Evolutionary conservation across 2,113 vertebrate species (phyloP).

Genomic region (Chloropsis cyanopogon): DNA sequence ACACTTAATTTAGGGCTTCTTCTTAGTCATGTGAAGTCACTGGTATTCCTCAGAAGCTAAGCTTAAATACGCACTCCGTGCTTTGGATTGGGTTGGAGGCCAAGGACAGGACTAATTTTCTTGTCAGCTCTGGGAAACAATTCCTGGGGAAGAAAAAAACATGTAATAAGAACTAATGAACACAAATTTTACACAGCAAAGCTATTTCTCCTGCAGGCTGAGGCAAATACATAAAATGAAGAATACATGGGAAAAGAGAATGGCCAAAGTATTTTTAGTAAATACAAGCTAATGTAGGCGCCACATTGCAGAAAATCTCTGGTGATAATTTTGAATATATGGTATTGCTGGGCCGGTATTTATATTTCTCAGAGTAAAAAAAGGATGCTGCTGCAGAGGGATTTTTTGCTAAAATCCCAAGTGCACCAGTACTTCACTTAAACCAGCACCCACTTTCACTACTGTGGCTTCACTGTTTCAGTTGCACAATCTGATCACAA

Average conservation of each 20-base stretch:
- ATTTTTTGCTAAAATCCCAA: background rate
- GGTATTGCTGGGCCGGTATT: background rate
- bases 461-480: background rate
- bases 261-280: background rate
- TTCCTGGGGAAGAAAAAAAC: background rate
- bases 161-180: background rate
- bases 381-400: background rate
- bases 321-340: background rate
- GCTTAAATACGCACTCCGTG: background rate
- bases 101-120: background rate
- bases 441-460: background rate
- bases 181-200: background rate
- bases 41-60: background rate
- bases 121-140: background rate
- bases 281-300: background rate
- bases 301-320: background rate
- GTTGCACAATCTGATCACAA: background rate
- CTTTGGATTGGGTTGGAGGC: background rate
- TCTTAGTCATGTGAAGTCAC: background rate
- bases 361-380: background rate
- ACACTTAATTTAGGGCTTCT: background rate
- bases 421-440: background rate
- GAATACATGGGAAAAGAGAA: background rate
- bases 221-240: background rate
- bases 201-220: background rate